Evolutionary conservation across 2,113 vertebrate genomes (phyloP).

Genomic region (Erpornis zantholeuca): DNA sequence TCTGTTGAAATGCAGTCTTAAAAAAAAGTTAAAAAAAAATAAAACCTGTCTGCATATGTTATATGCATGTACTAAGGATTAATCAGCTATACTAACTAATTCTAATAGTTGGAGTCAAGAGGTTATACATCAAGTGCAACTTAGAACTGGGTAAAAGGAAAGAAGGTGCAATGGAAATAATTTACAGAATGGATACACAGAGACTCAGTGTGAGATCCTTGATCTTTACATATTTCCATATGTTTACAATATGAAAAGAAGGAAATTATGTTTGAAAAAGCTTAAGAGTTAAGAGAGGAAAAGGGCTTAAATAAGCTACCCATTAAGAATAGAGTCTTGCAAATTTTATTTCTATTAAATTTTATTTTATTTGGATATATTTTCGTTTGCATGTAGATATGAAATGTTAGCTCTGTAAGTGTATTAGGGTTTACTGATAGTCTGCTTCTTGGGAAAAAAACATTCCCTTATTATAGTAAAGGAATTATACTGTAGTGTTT

Average conservation of each 20-base stretch:
- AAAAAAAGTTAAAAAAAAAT: not conserved
- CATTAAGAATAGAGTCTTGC: not conserved
- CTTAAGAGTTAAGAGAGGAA: not conserved
- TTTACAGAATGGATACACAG: not conserved
- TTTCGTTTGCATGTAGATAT: not conserved
- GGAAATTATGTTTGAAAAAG: not conserved
- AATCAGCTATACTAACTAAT: not conserved
- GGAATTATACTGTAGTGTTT: not conserved
- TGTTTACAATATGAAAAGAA: not conserved
- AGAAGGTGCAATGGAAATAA: not conserved
- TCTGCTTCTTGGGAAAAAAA: not conserved
- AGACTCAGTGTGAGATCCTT: not conserved
- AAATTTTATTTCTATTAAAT: not conserved
- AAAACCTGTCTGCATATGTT: not conserved
- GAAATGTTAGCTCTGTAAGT: not conserved
- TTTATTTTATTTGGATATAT: not conserved
- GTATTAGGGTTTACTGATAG: not conserved
- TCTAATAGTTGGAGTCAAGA: not conserved
- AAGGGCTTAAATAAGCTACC: not conserved
- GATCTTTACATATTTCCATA: rapidly evolving
- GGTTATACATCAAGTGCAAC: not conserved
- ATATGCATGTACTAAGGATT: not conserved
- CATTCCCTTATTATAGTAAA: not conserved
- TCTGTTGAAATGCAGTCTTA: not conserved
- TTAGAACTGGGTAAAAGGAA: not conserved